Base-by-base conservation (phyloP, 2,113 vertebrate genomes). In the Verasper variegatus region DNA sequence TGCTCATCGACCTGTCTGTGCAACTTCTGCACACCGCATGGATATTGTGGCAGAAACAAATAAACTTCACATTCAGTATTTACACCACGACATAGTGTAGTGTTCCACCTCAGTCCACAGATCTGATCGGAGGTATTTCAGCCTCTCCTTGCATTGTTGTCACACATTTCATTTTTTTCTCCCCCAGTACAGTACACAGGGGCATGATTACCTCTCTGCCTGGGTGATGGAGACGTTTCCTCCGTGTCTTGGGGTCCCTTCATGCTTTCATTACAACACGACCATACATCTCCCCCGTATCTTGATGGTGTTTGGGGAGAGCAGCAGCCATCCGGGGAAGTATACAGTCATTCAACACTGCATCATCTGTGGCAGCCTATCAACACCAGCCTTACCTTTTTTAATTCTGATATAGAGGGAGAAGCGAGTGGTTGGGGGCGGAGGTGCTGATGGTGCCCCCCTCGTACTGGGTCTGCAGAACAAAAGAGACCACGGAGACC, bases 301-400 rank as follows among this genome's bases (percentile, higher is more conserved):
- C 83, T 86, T 72, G 89, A 84, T 70, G 86, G 86, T 78, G 87
- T 69, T 75, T 55, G 26, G 90, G 84, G 90, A 88, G 69, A 23
- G 51, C 81, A 42, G 88, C 65, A 63, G 59, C 73, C 82, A 72
- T 90, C 88, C 72, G 61, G 88, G 90, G 86, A 78, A 83, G 86
- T 83, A 84, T 80, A 57, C 80, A 79, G 86, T 90, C 86, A 88
- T 83, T 74, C 75, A 78, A 77, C 91, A 91, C 91, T 93, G 93
- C 61, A 95, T 94, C 92, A 94, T 93, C 72, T 85, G 81, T 91
- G 91, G 92, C 89, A 93, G 89, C 88, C 91, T 86, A 91, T 93
- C 92, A 91, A 87, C 89, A 87, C 70, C 76, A 52, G 81, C 81
- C 86, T 91, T 86, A 88, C 80, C 87, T 24, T 89, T 89, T 92